phyloP scores from a whole-genome alignment of 2,797 vertebrate species.

The Steatocranus sp. region DNA sequence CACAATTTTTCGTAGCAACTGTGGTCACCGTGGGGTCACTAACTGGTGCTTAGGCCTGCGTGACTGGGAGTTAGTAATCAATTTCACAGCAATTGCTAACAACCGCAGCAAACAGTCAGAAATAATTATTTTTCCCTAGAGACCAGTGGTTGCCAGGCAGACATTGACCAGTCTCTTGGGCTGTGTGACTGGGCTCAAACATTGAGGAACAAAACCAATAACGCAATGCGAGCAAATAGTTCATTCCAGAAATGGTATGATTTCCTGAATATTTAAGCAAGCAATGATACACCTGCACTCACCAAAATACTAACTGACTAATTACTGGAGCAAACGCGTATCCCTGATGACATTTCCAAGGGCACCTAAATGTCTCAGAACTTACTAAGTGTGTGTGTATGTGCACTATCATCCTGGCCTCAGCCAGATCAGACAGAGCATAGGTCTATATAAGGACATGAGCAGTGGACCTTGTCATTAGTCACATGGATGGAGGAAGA shows the following conservation, averaged over 20 bases:
- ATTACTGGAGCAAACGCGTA: neutral
- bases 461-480: slow-evolving; percentile 68
- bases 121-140: neutral
- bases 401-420: slow-evolving; percentile 22
- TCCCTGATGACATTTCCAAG: slow-evolving; percentile 1
- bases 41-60: neutral
- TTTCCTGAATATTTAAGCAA: neutral
- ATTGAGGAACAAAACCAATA: neutral
- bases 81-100: neutral
- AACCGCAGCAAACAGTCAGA: neutral
- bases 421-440: slow-evolving; percentile 52
- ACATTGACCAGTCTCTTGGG: neutral
- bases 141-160: neutral
- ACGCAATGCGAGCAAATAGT: neutral
- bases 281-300: neutral
- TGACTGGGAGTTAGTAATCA: neutral
- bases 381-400: neutral
- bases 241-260: neutral
- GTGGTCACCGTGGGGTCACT: neutral
- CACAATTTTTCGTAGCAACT: neutral
- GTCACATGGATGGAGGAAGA: slow-evolving; percentile 63
- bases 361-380: slow-evolving; percentile 15
- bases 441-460: slow-evolving; percentile 78
- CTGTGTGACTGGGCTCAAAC: neutral
- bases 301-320: neutral